These are phyloP conservation scores for Athene cunicularia DNA, from an alignment of 2,113 vertebrate species.

Conservation along the genomic window DNA sequence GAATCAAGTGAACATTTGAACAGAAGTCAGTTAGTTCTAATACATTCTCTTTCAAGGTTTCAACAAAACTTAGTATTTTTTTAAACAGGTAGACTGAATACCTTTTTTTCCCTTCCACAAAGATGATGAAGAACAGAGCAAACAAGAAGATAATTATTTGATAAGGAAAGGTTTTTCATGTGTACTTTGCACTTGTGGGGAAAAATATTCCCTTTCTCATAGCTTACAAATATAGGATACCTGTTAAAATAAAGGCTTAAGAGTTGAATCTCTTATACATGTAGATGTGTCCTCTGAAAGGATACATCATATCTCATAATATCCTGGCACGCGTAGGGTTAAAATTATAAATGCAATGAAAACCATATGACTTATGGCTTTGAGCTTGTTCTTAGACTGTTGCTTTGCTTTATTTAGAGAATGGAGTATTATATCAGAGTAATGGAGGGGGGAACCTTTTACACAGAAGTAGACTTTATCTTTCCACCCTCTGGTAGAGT, in stretches of 20 bases:
- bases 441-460: neutral
- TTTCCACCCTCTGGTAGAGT: neutral
- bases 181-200: neutral
- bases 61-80: neutral
- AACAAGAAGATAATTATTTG: neutral
- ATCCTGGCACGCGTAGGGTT: neutral
- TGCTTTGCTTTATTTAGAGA: neutral
- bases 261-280: neutral
- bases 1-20: neutral
- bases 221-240: neutral
- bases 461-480: neutral
- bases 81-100: neutral
- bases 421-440: neutral
- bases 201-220: neutral
- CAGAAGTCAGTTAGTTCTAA: neutral
- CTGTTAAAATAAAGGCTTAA: neutral
- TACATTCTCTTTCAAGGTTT: neutral
- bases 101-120: neutral
- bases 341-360: neutral
- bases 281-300: neutral
- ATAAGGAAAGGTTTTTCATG: neutral
- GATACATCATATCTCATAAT: neutral
- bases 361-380: neutral
- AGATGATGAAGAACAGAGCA: neutral
- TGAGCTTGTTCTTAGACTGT: neutral